Evolutionary conservation across 2,888 invertebrate genomes (phyloP).

Genomic region (Catotricha subobsoleta): DNA sequence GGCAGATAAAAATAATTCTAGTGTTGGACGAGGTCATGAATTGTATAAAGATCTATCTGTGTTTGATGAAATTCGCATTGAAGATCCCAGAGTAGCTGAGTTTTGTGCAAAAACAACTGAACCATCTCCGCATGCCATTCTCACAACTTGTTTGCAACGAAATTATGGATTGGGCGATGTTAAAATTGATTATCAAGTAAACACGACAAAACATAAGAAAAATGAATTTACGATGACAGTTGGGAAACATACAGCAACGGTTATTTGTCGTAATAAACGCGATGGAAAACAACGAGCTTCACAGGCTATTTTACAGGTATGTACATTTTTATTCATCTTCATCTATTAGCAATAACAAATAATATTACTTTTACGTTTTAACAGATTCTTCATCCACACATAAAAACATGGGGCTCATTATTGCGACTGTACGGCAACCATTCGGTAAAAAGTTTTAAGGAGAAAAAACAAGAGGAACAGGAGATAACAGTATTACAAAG

Average conservation of each 20-base stretch:
- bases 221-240: conserved; percentile 91
- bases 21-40: conserved; percentile 28
- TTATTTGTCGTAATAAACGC: conserved; percentile 88
- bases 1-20: conserved; percentile 32
- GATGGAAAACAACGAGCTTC: conserved; percentile 94
- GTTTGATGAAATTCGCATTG: conserved; percentile 83
- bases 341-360: background rate
- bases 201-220: conserved; percentile 73
- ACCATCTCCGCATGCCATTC: conserved; percentile 83
- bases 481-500: conserved; percentile 80
- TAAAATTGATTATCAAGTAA: conserved; percentile 71
- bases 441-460: conserved; percentile 77
- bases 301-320: conserved; percentile 75
- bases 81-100: conserved; percentile 85
- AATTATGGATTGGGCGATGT: conserved; percentile 85
- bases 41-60: conserved; percentile 36
- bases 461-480: conserved; percentile 81
- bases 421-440: conserved; percentile 82
- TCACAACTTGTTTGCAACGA: conserved; percentile 77
- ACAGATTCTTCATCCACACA: conserved; percentile 85
- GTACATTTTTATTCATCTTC: conserved; percentile 6
- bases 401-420: conserved; percentile 86
- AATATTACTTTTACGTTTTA: conserved; percentile 3
- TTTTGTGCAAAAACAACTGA: conserved; percentile 94
- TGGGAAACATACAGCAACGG: conserved; percentile 77